Base-by-base conservation (phyloP, 2,113 vertebrate species). In the Cephalopterus ornatus region DNA sequence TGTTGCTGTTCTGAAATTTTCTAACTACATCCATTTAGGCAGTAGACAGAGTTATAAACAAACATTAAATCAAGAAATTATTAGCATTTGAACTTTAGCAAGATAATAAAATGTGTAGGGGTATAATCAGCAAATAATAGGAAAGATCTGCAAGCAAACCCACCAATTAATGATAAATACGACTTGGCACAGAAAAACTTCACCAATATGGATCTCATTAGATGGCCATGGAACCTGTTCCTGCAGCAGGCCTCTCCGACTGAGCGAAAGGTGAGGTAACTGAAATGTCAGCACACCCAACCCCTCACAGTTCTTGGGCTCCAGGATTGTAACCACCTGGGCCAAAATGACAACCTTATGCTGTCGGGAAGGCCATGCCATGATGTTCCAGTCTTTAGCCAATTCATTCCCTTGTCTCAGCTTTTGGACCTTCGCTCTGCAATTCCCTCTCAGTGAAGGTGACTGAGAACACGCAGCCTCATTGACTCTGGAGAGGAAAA, bases 181-280 rank as follows among this genome's bases (percentile, higher is more conserved):
- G 92, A 93, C 89, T 98, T 98, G 97, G 97, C 97, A 95, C 47
- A 0, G 91, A 95, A 44, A 53, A 84, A 72, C 77, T 95, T 92
- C 67, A 91, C 96, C 96, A 98, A 97, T 97, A 84, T 98, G 98
- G 96, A 97, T 98, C 97, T 98, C 97, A 98, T 98, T 98, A 98
- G 94, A 94, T 97, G 91, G 78, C 92, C 56, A 27, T 87, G 88
- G 97, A 97, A 98, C 97, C 95, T 97, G 97, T 97, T 98, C 84
- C 91, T 55, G 71, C 92, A 95, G 94, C 96, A 97, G 96, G 92
- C 89, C 94, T 97, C 93, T 90, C 42, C 1, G n/a, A 96, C 96
- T 52, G 65, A 87, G 97, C 96, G 96, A 97, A 97, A 98, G 96
- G 97, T 96, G 96, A 98, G 97, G 97, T 97, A 98, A 97, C 97